Base-by-base conservation (phyloP, 2,113 vertebrate genomes). In the Neoarius graeffei region DNA sequence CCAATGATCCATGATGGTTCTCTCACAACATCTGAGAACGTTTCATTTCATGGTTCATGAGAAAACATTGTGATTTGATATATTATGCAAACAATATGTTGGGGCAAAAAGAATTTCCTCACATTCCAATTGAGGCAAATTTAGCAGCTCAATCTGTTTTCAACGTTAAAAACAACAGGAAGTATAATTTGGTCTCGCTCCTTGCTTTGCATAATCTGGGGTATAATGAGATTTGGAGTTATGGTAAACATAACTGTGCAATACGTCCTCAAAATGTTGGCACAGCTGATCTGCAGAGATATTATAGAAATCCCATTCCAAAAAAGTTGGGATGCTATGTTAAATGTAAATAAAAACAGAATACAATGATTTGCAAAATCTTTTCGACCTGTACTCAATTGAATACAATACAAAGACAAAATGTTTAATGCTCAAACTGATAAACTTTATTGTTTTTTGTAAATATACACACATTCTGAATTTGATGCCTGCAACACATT, bases 101-200 rank as follows among this genome's bases (percentile, higher is more conserved):
- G n/a, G 19, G 15, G 77, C n/a, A 59, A 81, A 59, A 59, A 35
- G 0, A 42, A 81, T 14, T 6, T 82, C 62, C 57, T 62, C 10
- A 35, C 30, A 82, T 0, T 82, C 20, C 57, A 42, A 82, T 42
- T 81, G 56, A 59, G 15, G 27, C 17, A 59, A 81, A 20, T 59
- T 81, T 56, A 81, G 9, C 59, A 81, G 56, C 30, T 60, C 80
- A 82, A 42, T 59, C 17, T 81, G 20, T 82, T 42, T 81, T 81
- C 79, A 81, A 17, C 42, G 60, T 81, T 81, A 59, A 60, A 79
- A 81, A 59, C 80, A 62, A 30, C 57, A 81, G 80, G 80, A 10
- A 81, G 52, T 25, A 81, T 62, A 81, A 81, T 81, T 57, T 20
- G 23, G 14, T 27, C 50, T 56, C 27, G 2, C 56, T 81, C 52